Conservation (phyloP, 2,888 invertebrate species). For the Drosophila falleni region DNA sequence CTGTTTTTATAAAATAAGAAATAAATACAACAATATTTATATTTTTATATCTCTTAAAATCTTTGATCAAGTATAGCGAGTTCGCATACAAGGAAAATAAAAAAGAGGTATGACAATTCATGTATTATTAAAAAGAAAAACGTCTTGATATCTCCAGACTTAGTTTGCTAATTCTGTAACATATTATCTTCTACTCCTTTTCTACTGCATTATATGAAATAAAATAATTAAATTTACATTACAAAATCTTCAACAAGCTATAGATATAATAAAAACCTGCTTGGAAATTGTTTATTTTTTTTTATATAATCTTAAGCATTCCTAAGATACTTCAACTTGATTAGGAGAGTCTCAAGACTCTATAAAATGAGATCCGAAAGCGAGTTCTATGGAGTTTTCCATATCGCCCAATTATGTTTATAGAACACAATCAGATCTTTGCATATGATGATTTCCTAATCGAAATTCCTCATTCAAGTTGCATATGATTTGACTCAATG, state of each 20-base stretch:
- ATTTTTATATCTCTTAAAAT: too few relatives aligned
- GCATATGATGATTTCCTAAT: conserved; percentile 44
- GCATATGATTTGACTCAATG: conserved; percentile 33
- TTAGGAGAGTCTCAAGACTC: background rate
- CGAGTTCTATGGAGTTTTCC: conserved; percentile 4
- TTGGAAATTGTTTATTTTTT: background rate
- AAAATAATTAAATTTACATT: background rate
- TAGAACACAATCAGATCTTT: conserved; percentile 29
- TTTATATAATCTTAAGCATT: conserved; percentile 1
- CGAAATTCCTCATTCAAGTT: conserved; percentile 46
- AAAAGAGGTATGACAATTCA: too few relatives aligned
- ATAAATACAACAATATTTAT: too few relatives aligned
- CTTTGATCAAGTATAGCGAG: too few relatives aligned
- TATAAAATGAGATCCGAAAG: background rate
- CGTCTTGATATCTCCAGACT: too few relatives aligned
- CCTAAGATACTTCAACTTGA: conserved; percentile 4
- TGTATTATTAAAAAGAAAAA: too few relatives aligned
- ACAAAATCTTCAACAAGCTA: background rate
- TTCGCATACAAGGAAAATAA: too few relatives aligned
- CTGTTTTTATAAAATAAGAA: background rate
- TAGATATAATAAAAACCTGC: background rate
- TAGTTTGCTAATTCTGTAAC: too few relatives aligned
- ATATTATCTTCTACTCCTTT: too few relatives aligned
- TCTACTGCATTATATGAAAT: background rate
- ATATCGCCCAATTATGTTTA: conserved; percentile 18